Evolutionary conservation across 2,888 invertebrate species (phyloP), one percentile per base, ranked within the genome.

Genomic region (Epirrita christyi): DNA sequence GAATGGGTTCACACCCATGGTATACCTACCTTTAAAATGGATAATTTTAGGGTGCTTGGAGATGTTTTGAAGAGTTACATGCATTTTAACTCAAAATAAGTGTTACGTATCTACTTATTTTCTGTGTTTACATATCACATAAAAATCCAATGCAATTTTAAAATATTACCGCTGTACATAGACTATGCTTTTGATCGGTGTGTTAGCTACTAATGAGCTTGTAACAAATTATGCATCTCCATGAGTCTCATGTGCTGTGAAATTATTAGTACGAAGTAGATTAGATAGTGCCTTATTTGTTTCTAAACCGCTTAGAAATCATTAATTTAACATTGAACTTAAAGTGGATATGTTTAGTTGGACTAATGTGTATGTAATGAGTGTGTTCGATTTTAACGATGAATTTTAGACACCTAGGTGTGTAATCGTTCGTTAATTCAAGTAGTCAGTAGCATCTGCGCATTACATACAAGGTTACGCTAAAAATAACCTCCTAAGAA

Each of bases 281-380:
- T 82, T 68, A 78, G 66, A 81, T 82, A 83, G 85, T 87, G 88
- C 87, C 84, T 87, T 88, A 85, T 83, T 83, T 83, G 67, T 66
- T 68, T 55, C 64, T 71, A 38, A 41, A 58, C 43, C 36, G 53
- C 55, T 55, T 60, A 36, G 29, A 42, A 43, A 10, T 38, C 8
- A 15, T 46, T 56, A 29, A 11, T 21, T 32, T 32, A 7, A 32
- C 9, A 11, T n/a, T 45, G 4, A 49, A 32, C 40, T 28, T 44
- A 14, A 27, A 27, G 4, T n/a, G n/a, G 1, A 11, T 54, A 46
- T 34, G 36, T 51, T 50, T 14, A 21, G 32, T 46, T 42, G 34
- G 15, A 11, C 10, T 1, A 6, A 52, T 52, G 44, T 14, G 32
- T 42, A 6, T 6, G 15, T 9, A 6, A 15, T 13, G 15, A 8